A percentile compares a stretch with the other conserved stretches of the same genome.
Conservation (phyloP, 2,888 invertebrate species). For the Rhingia rostrata region DNA sequence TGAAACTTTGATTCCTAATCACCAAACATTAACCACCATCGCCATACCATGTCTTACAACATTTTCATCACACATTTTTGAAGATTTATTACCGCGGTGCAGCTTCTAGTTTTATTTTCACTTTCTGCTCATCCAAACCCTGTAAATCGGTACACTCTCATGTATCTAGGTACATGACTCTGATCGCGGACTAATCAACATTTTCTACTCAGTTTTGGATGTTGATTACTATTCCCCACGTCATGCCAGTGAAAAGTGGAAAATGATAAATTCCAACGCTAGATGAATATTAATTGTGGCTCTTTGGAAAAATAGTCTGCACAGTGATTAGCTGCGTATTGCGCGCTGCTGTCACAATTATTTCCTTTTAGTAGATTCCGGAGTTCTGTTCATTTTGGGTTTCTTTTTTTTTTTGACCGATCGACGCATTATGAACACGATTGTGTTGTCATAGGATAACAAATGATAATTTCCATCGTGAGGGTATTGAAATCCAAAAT, state of each 20-base stretch:
- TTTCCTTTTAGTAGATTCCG: slow-evolving; percentile 25
- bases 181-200: slow-evolving; percentile 40
- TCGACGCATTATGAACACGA: slow-evolving; percentile 45
- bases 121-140: slow-evolving; percentile 8
- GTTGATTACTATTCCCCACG: slow-evolving; percentile 48
- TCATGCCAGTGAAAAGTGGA: slow-evolving; percentile 10
- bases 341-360: slow-evolving; percentile 48
- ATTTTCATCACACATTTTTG: slow-evolving; percentile 15
- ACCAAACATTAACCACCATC: background rate
- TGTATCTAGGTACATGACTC: background rate
- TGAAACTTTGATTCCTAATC: background rate
- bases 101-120: slow-evolving; percentile 7
- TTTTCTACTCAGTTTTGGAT: slow-evolving; percentile 19
- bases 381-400: slow-evolving; percentile 17
- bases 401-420: slow-evolving; percentile 8
- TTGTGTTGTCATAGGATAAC: slow-evolving; percentile 36
- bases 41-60: slow-evolving; percentile 27
- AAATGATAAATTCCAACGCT: slow-evolving; percentile 21
- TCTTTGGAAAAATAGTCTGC: slow-evolving; percentile 7
- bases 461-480: slow-evolving; percentile 28
- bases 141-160: background rate
- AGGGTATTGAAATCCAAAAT: slow-evolving; percentile 12
- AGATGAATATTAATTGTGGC: slow-evolving; percentile 39
- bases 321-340: slow-evolving; percentile 20
- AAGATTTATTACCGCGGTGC: slow-evolving; percentile 43